Conservation (phyloP, 1,140 invertebrate genomes). For the Drosophila asahinai region DNA sequence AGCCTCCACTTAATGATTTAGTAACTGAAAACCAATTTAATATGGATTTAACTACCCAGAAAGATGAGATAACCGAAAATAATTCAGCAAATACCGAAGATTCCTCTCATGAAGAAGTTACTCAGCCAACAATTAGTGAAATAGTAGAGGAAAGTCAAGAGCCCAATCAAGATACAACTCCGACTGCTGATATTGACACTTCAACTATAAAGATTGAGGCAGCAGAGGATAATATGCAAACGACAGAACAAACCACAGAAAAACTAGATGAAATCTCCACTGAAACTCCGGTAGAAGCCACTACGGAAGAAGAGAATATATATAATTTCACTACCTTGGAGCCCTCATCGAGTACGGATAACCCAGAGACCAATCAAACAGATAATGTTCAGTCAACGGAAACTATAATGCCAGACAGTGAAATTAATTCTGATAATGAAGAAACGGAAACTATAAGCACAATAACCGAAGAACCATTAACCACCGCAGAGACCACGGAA, state of each 20-base stretch:
- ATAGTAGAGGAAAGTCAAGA: neutral
- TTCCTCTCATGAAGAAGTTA: neutral
- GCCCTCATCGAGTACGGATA: neutral
- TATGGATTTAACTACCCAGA: neutral
- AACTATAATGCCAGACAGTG: neutral
- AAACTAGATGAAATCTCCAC: neutral
- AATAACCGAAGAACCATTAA: constrained; percentile 4
- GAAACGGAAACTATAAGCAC: neutral
- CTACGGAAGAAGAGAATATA: neutral
- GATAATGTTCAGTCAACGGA: neutral
- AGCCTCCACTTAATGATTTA: neutral
- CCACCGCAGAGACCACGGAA: neutral
- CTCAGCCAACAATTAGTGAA: neutral
- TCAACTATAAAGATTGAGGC: neutral
- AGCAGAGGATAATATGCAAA: neutral
- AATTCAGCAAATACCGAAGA: neutral
- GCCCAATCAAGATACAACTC: neutral
- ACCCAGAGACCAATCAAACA: neutral
- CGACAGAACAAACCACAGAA: neutral
- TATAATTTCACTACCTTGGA: neutral
- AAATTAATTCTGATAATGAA: neutral
- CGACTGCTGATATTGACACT: neutral
- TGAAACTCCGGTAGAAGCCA: neutral
- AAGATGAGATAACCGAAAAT: neutral
- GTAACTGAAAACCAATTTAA: neutral